phyloP scores from a whole-genome alignment of 2,113 vertebrate genomes.

The Neoarius graeffei region DNA sequence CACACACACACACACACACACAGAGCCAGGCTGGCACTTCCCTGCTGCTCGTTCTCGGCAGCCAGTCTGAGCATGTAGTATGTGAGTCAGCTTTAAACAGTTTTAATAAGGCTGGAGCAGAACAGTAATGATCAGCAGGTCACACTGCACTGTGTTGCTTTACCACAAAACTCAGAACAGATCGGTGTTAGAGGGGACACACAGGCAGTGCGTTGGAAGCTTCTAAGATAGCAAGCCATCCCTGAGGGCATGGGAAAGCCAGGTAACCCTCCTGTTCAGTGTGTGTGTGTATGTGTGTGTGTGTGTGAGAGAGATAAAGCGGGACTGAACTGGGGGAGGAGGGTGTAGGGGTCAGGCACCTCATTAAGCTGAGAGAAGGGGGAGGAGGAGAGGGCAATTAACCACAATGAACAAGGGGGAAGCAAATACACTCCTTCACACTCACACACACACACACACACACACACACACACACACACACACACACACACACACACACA shows the following conservation, averaged over 20 bases:
- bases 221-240: constrained; percentile 2
- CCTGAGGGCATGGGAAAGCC: constrained; percentile 5
- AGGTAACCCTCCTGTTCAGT: not conserved
- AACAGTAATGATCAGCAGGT: constrained; percentile 19
- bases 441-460: too few relatives aligned
- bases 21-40: constrained; percentile 18
- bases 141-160: not conserved
- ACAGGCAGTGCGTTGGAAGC: not conserved
- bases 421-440: constrained; percentile 52
- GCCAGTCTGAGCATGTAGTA: constrained; percentile 42
- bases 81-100: constrained; percentile 35
- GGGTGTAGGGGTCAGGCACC: constrained; percentile 52
- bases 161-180: constrained; percentile 8
- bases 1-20: constrained; percentile 2
- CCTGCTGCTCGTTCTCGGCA: constrained; percentile 26
- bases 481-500: constrained; percentile 40
- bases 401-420: constrained; percentile 49
- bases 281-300: constrained; percentile 31
- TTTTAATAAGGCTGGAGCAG: constrained; percentile 33
- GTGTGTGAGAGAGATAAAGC: constrained; percentile 25
- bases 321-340: constrained; percentile 42
- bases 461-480: constrained; percentile 43
- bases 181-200: not conserved
- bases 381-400: constrained; percentile 53
- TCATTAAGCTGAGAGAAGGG: constrained; percentile 56